phyloP scores from a whole-genome alignment of 2,797 vertebrate genomes.

The Luscinia luscinia region DNA sequence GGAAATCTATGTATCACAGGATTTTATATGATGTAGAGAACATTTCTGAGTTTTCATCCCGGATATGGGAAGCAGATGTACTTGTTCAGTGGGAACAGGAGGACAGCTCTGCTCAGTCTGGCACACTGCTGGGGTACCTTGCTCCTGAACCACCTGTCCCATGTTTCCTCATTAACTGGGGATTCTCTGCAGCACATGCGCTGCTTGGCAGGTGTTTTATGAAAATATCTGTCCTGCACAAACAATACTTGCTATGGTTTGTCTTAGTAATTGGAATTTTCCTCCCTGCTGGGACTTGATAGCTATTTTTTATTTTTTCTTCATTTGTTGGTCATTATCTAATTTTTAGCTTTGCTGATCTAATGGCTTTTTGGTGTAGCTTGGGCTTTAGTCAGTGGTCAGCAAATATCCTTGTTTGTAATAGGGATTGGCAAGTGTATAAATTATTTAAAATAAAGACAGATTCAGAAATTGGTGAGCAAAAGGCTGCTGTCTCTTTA shows the following conservation, averaged over 20 bases:
- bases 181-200: not conserved
- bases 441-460: conserved; percentile 32
- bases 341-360: conserved; percentile 49
- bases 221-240: conserved; percentile 40
- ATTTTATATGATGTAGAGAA: not conserved
- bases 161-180: not conserved
- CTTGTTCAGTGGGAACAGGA: not conserved
- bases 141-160: not conserved
- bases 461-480: conserved; percentile 19
- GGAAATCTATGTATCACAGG: not conserved
- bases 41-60: not conserved
- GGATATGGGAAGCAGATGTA: not conserved
- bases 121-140: not conserved
- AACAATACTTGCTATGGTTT: conserved; percentile 25
- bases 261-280: conserved; percentile 58
- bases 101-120: not conserved
- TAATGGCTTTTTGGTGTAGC: conserved; percentile 14
- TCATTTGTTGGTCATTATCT: not conserved
- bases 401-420: not conserved
- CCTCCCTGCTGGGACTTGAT: conserved; percentile 36
- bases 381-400: conserved; percentile 24
- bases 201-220: conserved; percentile 33
- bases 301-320: not conserved
- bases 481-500: conserved; percentile 57
- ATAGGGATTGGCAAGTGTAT: not conserved